Evolutionary conservation across 2,797 vertebrate genomes (phyloP), one percentile per base, ranked within the genome.

Genomic region (Tokudaia muenninki): DNA sequence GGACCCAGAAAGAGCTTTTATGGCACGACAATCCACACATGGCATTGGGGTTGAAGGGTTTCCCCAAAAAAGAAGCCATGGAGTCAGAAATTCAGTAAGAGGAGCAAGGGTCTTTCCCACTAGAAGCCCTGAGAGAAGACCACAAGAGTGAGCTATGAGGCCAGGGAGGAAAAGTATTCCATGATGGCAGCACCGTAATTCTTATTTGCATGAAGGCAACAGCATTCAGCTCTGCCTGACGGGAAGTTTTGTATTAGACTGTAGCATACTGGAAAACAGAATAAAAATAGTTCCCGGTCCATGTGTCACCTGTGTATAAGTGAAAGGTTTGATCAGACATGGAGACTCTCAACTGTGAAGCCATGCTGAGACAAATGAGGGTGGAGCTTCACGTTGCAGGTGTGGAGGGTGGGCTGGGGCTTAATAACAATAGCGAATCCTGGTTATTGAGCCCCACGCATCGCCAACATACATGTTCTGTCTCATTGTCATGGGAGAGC

Each of bases 301-400:
- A 52, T 72, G 55, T 67, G 81, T 91, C 70, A 65, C 90, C 83
- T 90, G 31, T n/a, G 90, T 90, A 12, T 65, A 88, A 83, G 41
- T 19, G 61, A 63, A 91, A 97, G 87, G 83, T 87, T 95, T 89
- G 55, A 79, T 83, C 94, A 81, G 11, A 90, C 31, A n/a, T 16
- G 22, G 83, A 97, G 90, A 90, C 74, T 29, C 81, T 83, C 67
- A 90, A 91, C 59, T 37, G 12, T 17, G 80, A 96, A 93, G n/a
- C 26, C 90, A 82, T 83, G 55, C 52, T 41, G 1, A 44, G 29
- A 21, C 34, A 21, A 41, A 13, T 2, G 13, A 90, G 86, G 63
- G 72, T 78, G 6, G 50, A 82, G n/a, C 37, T 50, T 82, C 52
- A 19, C 24, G 3, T 47, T 78, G 72, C 79, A 75, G 72, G 65